Evolutionary conservation across 2,888 invertebrate species (phyloP), one percentile per base, ranked within the genome.

Genomic region (Xylophagus ater): DNA sequence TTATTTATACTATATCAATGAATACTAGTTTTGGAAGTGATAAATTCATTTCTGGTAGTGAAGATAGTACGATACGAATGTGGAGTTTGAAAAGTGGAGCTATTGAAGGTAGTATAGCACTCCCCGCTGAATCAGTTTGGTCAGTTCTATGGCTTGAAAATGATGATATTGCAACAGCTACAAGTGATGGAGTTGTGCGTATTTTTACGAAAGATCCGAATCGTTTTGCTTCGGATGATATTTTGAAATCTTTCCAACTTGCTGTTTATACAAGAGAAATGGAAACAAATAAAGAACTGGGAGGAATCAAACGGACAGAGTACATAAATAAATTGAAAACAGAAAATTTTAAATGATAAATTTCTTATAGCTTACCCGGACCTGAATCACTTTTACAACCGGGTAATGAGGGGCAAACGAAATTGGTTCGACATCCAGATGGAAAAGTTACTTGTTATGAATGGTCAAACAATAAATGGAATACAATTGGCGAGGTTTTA

Each of bases 121-220:
- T 62, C 45, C 96, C 97, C 0, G 79, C 85, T 0, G 81, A 86
- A 46, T 90, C 90, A 1, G 79, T 94, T 1, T 98, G 98, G 98
- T 69, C 75, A 14, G 83, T 92, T 2, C 71, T 78, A 10, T 75
- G 81, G 38, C 66, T 96, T 15, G 66, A 72, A 5, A 93, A 94
- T 64, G 86, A 85, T 1, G 96, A 97, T 61, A 76, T 98, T 52
- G 88, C 85, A 12, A 78, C 87, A 25, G 97, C 92, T 42, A 71
- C 67, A 40, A 90, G 89, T 67, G 94, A 97, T 62, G 90, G 90
- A 1, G 56, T 83, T 2, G 73, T 94, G 1, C 73, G 94, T 42
- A 76, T 97, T 26, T 96, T 94, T 58, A 85, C 88, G 0, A 70
- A 72, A 42, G 76, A 83, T 53, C 69, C 78, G 0, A 63, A 66